Evolutionary conservation across 2,888 invertebrate genomes (phyloP).

Genomic region (Heliconius hortense): DNA sequence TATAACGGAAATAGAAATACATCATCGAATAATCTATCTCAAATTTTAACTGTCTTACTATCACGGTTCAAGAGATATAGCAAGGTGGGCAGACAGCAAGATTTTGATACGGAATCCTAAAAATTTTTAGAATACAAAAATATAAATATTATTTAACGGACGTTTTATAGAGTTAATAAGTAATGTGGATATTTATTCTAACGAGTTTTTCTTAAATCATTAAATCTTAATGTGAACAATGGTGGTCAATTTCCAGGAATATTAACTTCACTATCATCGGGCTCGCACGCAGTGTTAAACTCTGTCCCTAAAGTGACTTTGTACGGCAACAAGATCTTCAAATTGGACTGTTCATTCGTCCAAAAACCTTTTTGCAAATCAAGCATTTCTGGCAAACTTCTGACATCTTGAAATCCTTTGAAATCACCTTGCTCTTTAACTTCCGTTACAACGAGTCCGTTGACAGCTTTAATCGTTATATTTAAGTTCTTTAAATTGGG

Average conservation of each 20-base stretch:
- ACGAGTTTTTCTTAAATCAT: too few relatives aligned
- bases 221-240: too few relatives aligned
- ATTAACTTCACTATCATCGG: not conserved
- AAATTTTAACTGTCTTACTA: too few relatives aligned
- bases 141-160: too few relatives aligned
- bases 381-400: constrained; percentile 15
- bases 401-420: constrained; percentile 7
- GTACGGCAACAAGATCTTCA: constrained; percentile 14
- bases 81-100: too few relatives aligned
- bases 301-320: not conserved
- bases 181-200: too few relatives aligned
- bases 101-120: too few relatives aligned
- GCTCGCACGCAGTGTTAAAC: not conserved
- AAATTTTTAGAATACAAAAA: too few relatives aligned
- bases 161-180: too few relatives aligned
- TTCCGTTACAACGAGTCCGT: not conserved
- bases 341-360: not conserved
- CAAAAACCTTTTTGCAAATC: not conserved
- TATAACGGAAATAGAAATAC: too few relatives aligned
- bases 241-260: not conserved
- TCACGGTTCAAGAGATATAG: too few relatives aligned
- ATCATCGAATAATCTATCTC: too few relatives aligned
- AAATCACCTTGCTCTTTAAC: constrained; percentile 6
- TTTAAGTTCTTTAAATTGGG: not conserved
- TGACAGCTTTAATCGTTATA: not conserved